These are phyloP conservation scores for Puffinus mauretanicus DNA, from an alignment of 2,113 vertebrate species.

Conservation along the genomic window DNA sequence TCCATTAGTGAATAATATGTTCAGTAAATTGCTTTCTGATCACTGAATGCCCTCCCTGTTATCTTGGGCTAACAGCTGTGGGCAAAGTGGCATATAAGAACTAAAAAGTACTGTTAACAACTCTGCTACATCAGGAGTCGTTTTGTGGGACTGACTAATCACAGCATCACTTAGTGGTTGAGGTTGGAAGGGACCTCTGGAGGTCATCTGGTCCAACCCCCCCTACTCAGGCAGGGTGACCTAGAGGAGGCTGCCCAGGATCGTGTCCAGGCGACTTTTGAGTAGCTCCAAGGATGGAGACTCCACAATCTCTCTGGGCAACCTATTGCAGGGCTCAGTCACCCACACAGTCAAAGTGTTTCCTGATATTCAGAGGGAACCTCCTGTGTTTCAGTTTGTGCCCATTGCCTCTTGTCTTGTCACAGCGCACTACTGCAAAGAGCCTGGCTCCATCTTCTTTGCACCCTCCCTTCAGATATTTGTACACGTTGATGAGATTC, in stretches of 20 bases:
- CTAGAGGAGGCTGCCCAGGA: background rate
- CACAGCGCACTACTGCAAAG: background rate
- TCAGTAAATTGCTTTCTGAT: background rate
- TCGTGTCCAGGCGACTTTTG: background rate
- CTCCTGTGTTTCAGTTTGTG: background rate
- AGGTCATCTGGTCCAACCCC: background rate
- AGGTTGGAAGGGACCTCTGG: background rate
- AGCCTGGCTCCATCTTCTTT: background rate
- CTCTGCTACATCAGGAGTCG: background rate
- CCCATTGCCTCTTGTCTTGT: background rate
- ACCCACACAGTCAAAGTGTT: background rate
- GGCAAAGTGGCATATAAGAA: background rate
- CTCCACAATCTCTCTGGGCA: background rate
- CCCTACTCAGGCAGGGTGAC: background rate
- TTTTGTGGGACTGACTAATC: background rate
- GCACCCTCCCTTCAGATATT: background rate
- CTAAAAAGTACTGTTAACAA: background rate
- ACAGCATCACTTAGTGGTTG: background rate
- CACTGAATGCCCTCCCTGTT: background rate
- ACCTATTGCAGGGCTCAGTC: background rate
- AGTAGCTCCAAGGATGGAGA: background rate
- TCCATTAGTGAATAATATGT: background rate
- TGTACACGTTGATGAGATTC: fast-evolving
- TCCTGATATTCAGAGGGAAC: background rate
- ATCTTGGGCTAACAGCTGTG: background rate